Evolutionary conservation across 2,797 vertebrate genomes (phyloP), one percentile per base, ranked within the genome.

Genomic region (Glossophaga mutica): DNA sequence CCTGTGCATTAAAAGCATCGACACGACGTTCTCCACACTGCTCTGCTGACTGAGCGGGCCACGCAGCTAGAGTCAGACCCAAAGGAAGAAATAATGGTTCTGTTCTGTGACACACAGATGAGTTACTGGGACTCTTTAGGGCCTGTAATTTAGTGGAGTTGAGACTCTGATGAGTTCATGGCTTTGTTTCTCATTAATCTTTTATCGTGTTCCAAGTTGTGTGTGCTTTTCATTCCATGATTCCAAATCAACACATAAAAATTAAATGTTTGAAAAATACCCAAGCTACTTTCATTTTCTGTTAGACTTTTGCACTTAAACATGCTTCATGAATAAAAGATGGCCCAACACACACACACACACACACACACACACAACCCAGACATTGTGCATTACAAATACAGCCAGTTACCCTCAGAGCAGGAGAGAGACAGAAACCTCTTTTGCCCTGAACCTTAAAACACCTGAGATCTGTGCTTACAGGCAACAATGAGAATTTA

Each of bases 101-200:
- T 2, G 37, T 97, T 97, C 82, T 94, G n/a, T 29, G 0, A 62
- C 0, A 52, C 95, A 29, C 0, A 96, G 94, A 26, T 95, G 96
- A 98, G 97, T 94, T 81, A 83, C 94, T 57, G 6, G 12, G 92
- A 97, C 87, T 95, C 97, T 97, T 91, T 59, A 96, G 78, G 78
- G 91, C 39, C 91, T 76, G 52, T 73, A 93, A 98, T 98, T 97
- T 76, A 95, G 93, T 94, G 16, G 79, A 90, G 95, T 91, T 65
- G 92, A 96, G 96, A 94, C 84, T 76, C 70, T 91, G 97, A 96
- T 91, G 96, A 97, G 96, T 95, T 97, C 97, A 71, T 1, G 96
- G 95, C 85, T 96, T 97, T 93, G 96, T 87, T 97, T 94, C 98
- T 98, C 98, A 92, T 98, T 98, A 96, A 98, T 97, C 98, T 98